Percentiles rank a stretch among this genome's conserved stretches.
These are phyloP conservation scores for Jaculus jaculus DNA, from an alignment of 2,113 vertebrate genomes.

Conservation along the genomic window DNA sequence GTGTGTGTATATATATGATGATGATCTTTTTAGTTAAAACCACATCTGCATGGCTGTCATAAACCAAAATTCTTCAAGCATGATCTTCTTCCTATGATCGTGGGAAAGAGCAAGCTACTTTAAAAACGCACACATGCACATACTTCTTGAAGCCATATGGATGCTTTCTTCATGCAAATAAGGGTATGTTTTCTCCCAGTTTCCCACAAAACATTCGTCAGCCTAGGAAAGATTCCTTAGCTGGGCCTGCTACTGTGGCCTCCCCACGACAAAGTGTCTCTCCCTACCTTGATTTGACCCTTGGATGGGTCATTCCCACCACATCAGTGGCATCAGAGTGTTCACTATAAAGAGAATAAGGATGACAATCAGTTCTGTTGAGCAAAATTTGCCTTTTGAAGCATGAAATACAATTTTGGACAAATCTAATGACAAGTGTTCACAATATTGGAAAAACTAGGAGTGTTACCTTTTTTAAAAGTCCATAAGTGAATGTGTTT, in stretches of 20 bases:
- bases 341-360: background rate
- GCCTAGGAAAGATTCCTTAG: background rate
- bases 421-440: background rate
- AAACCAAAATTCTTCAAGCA: constrained; percentile 73
- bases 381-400: background rate
- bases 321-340: background rate
- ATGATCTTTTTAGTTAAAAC: background rate
- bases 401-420: background rate
- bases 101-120: constrained; percentile 73
- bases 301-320: background rate
- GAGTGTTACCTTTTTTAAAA: constrained; percentile 7
- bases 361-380: background rate
- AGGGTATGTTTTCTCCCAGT: constrained; percentile 53
- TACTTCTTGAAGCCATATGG: constrained; percentile 75
- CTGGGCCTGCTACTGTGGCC: background rate
- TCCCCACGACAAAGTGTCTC: background rate
- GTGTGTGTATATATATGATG: no score
- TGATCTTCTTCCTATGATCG: constrained; percentile 69
- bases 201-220: constrained; percentile 53
- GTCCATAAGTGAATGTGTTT: constrained; percentile 41
- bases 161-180: constrained; percentile 70
- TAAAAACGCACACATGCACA: constrained; percentile 67
- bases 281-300: background rate
- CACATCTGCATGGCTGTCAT: constrained; percentile 60
- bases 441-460: background rate